These are phyloP conservation scores for Tenthredo mesomela DNA, from an alignment of 2,888 invertebrate genomes.

Conservation along the genomic window DNA sequence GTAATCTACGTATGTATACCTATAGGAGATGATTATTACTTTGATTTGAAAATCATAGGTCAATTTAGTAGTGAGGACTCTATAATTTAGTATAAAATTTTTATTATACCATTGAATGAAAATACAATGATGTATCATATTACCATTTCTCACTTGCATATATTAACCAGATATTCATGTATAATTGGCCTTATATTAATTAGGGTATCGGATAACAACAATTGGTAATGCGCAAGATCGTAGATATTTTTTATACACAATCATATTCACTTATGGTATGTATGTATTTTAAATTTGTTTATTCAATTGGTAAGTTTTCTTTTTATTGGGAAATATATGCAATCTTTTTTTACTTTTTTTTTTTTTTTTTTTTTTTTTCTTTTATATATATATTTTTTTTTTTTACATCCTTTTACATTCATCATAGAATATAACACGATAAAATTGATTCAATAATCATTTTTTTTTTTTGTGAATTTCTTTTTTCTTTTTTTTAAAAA, in stretches of 20 bases:
- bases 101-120: slow-evolving; percentile 49
- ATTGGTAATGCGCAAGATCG: slow-evolving; percentile 5
- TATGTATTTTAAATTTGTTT: slow-evolving; percentile 29
- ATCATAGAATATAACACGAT: slow-evolving; percentile 40
- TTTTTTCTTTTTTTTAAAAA: slow-evolving; percentile 27
- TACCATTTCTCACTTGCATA: slow-evolving; percentile 44
- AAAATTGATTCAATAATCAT: slow-evolving; percentile 33
- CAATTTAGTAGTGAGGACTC: slow-evolving; percentile 1
- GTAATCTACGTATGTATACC: not conserved
- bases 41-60: not conserved
- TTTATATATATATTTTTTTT: too few species aligned
- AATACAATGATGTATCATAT: slow-evolving; percentile 42
- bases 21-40: not conserved
- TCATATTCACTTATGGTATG: not conserved
- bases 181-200: not conserved
- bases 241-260: slow-evolving; percentile 11
- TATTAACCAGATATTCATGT: slow-evolving; percentile 38
- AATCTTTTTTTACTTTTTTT: slow-evolving; percentile 39
- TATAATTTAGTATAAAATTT: slow-evolving; percentile 47
- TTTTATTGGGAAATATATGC: slow-evolving; percentile 44
- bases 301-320: not conserved
- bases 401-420: slow-evolving; percentile 39
- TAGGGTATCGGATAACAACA: not conserved
- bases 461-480: slow-evolving; percentile 37
- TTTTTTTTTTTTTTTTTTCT: slow-evolving; percentile 13